Base-by-base conservation (phyloP, 2,888 invertebrate genomes). In the Arctia plantaginis region DNA sequence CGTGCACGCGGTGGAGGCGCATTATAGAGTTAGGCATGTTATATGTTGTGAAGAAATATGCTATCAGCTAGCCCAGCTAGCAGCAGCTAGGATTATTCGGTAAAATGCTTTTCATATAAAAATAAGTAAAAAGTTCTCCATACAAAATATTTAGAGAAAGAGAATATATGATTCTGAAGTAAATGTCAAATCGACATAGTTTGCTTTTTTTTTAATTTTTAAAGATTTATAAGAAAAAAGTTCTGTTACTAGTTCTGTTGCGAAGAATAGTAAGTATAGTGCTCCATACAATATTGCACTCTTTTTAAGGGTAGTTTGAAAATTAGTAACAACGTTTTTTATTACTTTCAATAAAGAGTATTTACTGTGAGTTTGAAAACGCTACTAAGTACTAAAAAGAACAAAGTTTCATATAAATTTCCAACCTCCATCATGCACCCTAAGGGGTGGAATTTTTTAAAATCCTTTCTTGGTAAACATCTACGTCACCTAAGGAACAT, bases 1-100 rank as follows among this genome's bases (percentile, higher is more conserved):
- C 44, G 33, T 23, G 30, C 15, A 33, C 13, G 20, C 30, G 47
- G 23, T 15, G 30, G 6, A 67, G 12, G 41, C 66, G 66, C 39
- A 35, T 62, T 62, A 62, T 62, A 30, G 18, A 18, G 15, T 62
- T 62, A 62, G 62, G 67, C 47, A 67, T 67, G 47, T 44, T 67
- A 4, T 67, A 67, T 13, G 20, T 23, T 47, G 33, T 33, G 33
- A 23, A 30, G 23, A 47, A 67, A 67, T 30, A 47, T 6, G 13
- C 47, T 33, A 8, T 1, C 51, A n/a, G n/a, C 51, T 55, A 55
- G 12, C 2, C 12, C 12, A 23, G n/a, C 51, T 55, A 30, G 41
- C 30, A 67, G 30, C 13, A 67, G 27, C 33, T 33, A 27, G 7
- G 13, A 30, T 3, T 30, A 47, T 67, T 44, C 30, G 23, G 6